These are phyloP conservation scores for Romanogobio albipinnatus DNA, from an alignment of 2,113 vertebrate genomes.

Conservation along the genomic window DNA sequence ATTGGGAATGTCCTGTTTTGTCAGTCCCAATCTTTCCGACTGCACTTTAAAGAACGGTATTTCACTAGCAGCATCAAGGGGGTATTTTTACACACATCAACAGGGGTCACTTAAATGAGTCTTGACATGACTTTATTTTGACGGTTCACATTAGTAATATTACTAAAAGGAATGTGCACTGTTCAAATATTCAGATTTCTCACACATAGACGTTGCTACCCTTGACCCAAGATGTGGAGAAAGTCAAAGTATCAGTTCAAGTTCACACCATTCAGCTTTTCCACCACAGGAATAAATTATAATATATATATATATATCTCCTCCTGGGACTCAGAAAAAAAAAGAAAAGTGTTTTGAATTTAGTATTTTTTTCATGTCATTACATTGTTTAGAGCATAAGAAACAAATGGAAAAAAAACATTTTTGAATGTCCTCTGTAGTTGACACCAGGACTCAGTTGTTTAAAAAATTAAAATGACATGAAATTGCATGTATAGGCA, in stretches of 20 bases:
- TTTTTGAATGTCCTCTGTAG: too few species aligned
- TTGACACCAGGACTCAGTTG: too few species aligned
- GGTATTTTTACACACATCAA: neutral
- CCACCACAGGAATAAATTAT: too few species aligned
- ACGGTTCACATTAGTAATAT: conserved; percentile 3
- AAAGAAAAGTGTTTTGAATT: too few species aligned
- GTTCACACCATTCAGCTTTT: neutral
- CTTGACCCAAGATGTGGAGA: neutral
- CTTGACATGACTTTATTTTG: conserved; percentile 29
- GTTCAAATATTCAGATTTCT: neutral
- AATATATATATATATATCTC: neutral
- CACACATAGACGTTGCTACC: neutral
- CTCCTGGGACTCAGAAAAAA: too few species aligned
- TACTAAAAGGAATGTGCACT: neutral
- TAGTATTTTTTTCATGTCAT: too few species aligned
- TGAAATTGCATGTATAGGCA: too few species aligned
- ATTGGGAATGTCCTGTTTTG: conserved; percentile 77
- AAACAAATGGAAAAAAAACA: too few species aligned
- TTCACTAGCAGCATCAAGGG: neutral
- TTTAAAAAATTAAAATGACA: too few species aligned
- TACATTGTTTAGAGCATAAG: too few species aligned
- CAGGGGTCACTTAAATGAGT: neutral
- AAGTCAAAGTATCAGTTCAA: conserved; percentile 4
- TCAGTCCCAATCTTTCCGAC: conserved; percentile 71
- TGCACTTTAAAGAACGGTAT: neutral